Percentiles rank a stretch among this genome's conserved stretches.
These are phyloP conservation scores for Watsonalla cultraria DNA, from an alignment of 2,888 invertebrate genomes.

Conservation along the genomic window DNA sequence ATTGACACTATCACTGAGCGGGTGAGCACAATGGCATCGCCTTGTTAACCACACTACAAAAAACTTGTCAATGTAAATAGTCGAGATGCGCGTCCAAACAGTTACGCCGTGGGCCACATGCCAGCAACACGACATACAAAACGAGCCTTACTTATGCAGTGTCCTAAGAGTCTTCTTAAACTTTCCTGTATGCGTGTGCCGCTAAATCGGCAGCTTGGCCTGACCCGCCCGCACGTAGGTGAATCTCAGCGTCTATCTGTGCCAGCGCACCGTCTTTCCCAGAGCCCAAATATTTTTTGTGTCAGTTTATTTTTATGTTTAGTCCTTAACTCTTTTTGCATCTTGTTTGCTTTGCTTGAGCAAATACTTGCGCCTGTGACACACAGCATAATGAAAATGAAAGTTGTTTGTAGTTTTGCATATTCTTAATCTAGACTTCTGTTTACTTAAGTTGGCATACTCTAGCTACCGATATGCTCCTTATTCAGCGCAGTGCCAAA, in stretches of 20 bases:
- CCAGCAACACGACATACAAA: constrained; percentile 28
- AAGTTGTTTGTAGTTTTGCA: constrained; percentile 50
- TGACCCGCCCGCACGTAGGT: constrained; percentile 32
- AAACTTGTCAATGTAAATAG: constrained; percentile 70
- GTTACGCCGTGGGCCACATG: constrained; percentile 41
- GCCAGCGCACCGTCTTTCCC: constrained; percentile 44
- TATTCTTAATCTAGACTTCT: constrained; percentile 30
- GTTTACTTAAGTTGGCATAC: constrained; percentile 28
- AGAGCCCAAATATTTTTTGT: constrained; percentile 38
- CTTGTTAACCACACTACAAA: constrained; percentile 65
- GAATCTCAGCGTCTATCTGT: constrained; percentile 44
- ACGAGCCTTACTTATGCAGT: constrained; percentile 24
- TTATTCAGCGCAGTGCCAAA: neutral
- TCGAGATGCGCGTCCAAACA: constrained; percentile 42
- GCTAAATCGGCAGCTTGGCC: constrained; percentile 10
- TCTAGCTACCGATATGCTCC: constrained; percentile 4
- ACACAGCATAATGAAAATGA: constrained; percentile 54
- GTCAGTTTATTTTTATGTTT: constrained; percentile 51
- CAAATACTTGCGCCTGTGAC: constrained; percentile 14
- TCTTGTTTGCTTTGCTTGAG: constrained; percentile 38
- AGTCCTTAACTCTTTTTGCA: constrained; percentile 52
- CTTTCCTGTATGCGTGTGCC: constrained; percentile 15
- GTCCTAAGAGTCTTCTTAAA: constrained; percentile 22
- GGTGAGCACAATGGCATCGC: constrained; percentile 53
- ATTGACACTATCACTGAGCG: constrained; percentile 68